Conservation (phyloP, 30 jellyfish, hydroid and myxozoan genomes). For the Aurelia coerulea region DNA sequence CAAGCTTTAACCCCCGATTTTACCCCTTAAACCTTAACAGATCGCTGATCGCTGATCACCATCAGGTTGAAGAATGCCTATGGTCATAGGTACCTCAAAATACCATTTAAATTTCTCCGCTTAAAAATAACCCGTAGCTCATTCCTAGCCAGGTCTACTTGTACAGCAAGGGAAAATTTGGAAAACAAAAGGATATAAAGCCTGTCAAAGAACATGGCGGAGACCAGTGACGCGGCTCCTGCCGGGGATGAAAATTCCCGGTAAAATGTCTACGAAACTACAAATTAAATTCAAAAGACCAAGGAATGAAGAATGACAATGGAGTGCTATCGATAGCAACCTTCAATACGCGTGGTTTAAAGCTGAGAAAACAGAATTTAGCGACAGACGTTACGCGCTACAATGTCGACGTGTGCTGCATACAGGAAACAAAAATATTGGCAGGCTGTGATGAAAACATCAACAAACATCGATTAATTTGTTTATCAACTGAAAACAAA, state of each 20-base stretch:
- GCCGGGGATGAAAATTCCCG: conserved; percentile 13
- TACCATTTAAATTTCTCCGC: too few relatives aligned
- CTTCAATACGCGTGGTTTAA: conserved; percentile 41
- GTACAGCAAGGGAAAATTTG: too few relatives aligned
- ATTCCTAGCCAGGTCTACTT: too few relatives aligned
- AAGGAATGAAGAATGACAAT: conserved; percentile 33
- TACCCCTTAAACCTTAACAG: too few relatives aligned
- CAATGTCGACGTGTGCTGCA: background rate
- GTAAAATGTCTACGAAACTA: conserved; percentile 5
- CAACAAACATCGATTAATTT: conserved; percentile 20
- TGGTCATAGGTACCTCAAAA: too few relatives aligned
- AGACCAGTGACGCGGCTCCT: background rate
- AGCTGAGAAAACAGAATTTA: conserved; percentile 32
- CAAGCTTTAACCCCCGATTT: too few relatives aligned
- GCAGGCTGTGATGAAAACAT: conserved; percentile 37
- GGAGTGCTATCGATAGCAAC: conserved; percentile 51
- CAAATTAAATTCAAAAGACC: background rate
- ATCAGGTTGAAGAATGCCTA: too few relatives aligned
- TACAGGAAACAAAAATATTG: conserved; percentile 12
- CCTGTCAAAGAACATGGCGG: too few relatives aligned
- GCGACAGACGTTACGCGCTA: conserved; percentile 42
- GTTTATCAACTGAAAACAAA: conserved; percentile 31
- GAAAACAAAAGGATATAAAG: too few relatives aligned
- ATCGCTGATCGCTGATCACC: too few relatives aligned
- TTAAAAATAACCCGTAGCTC: too few relatives aligned